Evolutionary conservation across 2,113 vertebrate genomes (phyloP), one percentile per base, ranked within the genome.

Genomic region (Pseudopipra pipra): DNA sequence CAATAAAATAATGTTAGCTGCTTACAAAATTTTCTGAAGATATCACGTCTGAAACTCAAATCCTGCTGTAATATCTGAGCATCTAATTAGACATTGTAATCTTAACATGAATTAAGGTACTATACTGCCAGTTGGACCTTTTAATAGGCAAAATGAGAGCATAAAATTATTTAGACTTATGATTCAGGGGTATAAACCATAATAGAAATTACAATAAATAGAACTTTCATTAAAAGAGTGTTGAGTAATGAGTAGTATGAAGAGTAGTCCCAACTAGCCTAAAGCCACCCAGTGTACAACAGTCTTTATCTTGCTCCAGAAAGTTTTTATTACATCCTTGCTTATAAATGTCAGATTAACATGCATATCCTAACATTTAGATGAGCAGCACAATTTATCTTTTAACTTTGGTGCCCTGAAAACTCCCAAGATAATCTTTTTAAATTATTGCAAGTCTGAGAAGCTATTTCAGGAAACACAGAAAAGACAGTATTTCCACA

Each of bases 191-290:
- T 75, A 90, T 43, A 55, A 96, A 61, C 74, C 62, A 81, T 72
- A 90, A 95, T 49, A 65, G 72, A 93, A 94, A 93, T 84, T 39
- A 89, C 92, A 89, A 91, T 59, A 95, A 97, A 96, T 58, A 87
- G 72, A 75, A 23, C 63, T 78, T 85, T 84, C 79, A 84, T 96
- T 95, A 86, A 90, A 93, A 87, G 79, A 87, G 12, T 62, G 84
- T 87, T 72, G 82, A 88, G 11, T 80, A 66, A 37, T 4, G 78
- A 43, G 55, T 81, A 77, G 78, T 90, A 58, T n/a, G 27, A 80
- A 80, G 90, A 91, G 37, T 58, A 86, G 46, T 28, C 66, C 63
- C 58, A 67, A 15, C 19, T 41, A 54, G 41, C 43, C 79, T 95
- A 90, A 95, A 94, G 71, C 87, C 54, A 89, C 18, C 31, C 62